A percentile compares a stretch with the other conserved stretches of the same genome.
These are phyloP conservation scores for Trypoxylon attenuatum DNA, from an alignment of 2,888 invertebrate genomes.

Conservation along the genomic window DNA sequence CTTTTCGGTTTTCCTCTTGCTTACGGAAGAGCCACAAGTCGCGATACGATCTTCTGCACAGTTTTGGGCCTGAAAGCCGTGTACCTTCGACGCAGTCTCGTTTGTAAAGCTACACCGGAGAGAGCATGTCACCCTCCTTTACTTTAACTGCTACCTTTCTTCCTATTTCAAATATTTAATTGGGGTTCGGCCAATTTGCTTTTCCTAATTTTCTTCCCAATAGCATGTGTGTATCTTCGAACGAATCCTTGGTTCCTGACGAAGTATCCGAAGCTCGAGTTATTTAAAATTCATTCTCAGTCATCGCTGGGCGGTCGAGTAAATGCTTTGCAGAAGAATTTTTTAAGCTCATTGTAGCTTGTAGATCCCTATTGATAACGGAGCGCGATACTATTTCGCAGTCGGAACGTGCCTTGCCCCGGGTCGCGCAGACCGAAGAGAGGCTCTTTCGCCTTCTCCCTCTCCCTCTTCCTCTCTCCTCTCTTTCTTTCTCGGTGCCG, in stretches of 20 bases:
- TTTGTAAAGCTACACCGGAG: slow-evolving; percentile 28
- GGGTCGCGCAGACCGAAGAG: slow-evolving; percentile 53
- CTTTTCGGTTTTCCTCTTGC: slow-evolving; percentile 36
- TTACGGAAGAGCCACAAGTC: slow-evolving; percentile 39
- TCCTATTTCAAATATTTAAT: slow-evolving; percentile 13
- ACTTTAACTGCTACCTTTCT: background rate
- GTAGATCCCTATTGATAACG: slow-evolving; percentile 24
- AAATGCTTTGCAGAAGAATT: too few species aligned
- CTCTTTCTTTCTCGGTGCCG: too few species aligned
- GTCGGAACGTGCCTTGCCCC: slow-evolving; percentile 59
- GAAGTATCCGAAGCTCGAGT: too few species aligned
- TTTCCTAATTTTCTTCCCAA: too few species aligned
- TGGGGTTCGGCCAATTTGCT: background rate
- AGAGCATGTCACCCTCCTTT: slow-evolving; percentile 1
- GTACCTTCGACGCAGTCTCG: slow-evolving; percentile 8
- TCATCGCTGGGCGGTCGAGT: too few species aligned
- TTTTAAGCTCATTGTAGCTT: too few species aligned
- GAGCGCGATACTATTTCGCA: slow-evolving; percentile 39
- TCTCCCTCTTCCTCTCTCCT: too few species aligned
- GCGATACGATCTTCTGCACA: slow-evolving; percentile 44
- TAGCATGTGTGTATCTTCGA: too few species aligned
- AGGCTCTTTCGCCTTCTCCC: slow-evolving; percentile 16
- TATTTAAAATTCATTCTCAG: too few species aligned
- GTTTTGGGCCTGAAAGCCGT: slow-evolving; percentile 1
- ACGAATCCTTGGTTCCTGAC: too few species aligned